These are phyloP conservation scores for Brachionus manjavacas DNA, from an alignment of 1,140 invertebrate species.

Conservation along the genomic window DNA sequence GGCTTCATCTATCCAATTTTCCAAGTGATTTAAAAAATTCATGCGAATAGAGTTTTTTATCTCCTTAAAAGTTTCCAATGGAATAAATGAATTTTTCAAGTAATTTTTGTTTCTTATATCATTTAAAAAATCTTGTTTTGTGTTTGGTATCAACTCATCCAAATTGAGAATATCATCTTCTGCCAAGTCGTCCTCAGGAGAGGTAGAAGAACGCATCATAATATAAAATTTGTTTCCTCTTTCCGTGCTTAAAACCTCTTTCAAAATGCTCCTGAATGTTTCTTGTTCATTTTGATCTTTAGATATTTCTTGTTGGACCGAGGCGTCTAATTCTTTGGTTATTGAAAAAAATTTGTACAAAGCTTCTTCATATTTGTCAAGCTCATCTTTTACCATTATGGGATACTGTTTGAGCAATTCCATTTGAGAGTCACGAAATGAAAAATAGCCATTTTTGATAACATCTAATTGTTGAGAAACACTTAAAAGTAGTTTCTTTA, in stretches of 20 bases:
- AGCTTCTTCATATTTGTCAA: slow-evolving; percentile 50
- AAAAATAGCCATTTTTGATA: slow-evolving; percentile 52
- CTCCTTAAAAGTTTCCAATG: slow-evolving; percentile 45
- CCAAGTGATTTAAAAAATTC: slow-evolving; percentile 55
- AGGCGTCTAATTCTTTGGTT: slow-evolving; percentile 44
- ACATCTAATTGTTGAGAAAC: slow-evolving; percentile 50
- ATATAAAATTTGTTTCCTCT: slow-evolving; percentile 54
- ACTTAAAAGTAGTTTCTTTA: slow-evolving; percentile 50
- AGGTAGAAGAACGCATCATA: slow-evolving; percentile 45
- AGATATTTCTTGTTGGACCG: background rate
- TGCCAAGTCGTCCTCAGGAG: slow-evolving; percentile 44
- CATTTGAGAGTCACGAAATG: background rate
- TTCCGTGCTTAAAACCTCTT: slow-evolving; percentile 49
- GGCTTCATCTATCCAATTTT: slow-evolving; percentile 52
- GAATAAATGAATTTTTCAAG: slow-evolving; percentile 46
- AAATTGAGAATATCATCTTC: slow-evolving; percentile 27
- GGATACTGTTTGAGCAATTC: slow-evolving; percentile 53
- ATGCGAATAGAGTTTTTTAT: slow-evolving; percentile 49
- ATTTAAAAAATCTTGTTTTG: slow-evolving; percentile 1
- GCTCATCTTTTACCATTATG: slow-evolving; percentile 51
- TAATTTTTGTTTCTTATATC: background rate
- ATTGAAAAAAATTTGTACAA: slow-evolving; percentile 53
- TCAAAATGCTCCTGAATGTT: slow-evolving; percentile 45
- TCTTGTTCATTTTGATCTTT: background rate
- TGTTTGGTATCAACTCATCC: background rate